A percentile compares a stretch with the other conserved stretches of the same genome.
Evolutionary conservation across 2,888 invertebrate species (phyloP).

Genomic region (Drosophila ezoana): DNA sequence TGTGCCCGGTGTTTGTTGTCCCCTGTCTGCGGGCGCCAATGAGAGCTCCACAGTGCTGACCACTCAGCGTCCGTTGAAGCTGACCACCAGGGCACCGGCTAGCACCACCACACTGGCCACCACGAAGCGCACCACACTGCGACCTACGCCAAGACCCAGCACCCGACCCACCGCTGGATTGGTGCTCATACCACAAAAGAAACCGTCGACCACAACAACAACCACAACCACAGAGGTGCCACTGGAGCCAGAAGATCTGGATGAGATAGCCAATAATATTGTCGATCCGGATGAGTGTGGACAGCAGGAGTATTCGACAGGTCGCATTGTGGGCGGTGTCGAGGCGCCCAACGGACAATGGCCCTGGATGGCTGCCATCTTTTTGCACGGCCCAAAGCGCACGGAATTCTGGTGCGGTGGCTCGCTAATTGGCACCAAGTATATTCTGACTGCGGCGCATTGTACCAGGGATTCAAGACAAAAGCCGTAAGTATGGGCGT

Average conservation of each 20-base stretch:
- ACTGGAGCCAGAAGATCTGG: conserved; percentile 73
- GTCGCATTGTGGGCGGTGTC: conserved; percentile 96
- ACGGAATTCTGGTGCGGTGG: conserved; percentile 98
- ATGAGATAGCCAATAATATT: conserved; percentile 74
- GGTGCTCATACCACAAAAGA: conserved; percentile 84
- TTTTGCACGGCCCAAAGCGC: conserved; percentile 92
- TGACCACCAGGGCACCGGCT: conserved; percentile 81
- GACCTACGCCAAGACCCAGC: conserved; percentile 61
- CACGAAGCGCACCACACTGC: conserved; percentile 80
- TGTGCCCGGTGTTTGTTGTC: conserved; percentile 97
- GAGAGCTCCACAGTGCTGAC: conserved; percentile 81
- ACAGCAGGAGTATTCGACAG: conserved; percentile 92
- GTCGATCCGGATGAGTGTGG: conserved; percentile 89
- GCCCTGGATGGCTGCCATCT: conserved; percentile 99
- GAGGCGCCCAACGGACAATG: conserved; percentile 93
- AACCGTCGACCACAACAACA: conserved; percentile 85
- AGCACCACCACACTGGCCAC: conserved; percentile 75
- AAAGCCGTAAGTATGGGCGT: conserved; percentile 89
- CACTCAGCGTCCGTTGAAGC: conserved; percentile 80
- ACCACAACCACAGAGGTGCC: conserved; percentile 85
- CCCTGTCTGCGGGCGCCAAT: conserved; percentile 83
- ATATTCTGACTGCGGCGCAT: conserved; percentile 95
- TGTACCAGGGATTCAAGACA: conserved; percentile 96
- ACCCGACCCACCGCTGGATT: conserved; percentile 77
- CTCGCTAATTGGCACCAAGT: conserved; percentile 91